Evolutionary conservation across 2,113 vertebrate species (phyloP).

Genomic region (Ameiurus melas): DNA sequence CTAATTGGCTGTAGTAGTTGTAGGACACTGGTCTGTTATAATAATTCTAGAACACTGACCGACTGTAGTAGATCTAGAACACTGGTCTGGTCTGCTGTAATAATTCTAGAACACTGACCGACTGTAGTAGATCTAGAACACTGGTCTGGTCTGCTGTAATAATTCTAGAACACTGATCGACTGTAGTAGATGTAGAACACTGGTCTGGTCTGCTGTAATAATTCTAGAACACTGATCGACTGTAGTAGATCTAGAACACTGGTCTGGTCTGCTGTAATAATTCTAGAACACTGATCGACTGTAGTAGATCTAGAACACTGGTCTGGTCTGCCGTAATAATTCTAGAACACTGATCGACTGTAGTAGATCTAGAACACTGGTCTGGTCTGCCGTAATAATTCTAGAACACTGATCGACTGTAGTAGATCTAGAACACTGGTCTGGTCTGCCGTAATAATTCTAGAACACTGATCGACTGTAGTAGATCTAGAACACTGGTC

Average conservation of each 20-base stretch:
- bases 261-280: neutral
- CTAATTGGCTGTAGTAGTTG: no score
- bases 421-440: no score
- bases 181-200: no score
- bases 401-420: neutral
- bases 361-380: neutral
- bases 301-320: no score
- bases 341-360: neutral
- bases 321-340: neutral
- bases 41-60: no score
- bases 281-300: neutral
- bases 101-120: neutral
- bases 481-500: neutral
- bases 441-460: neutral
- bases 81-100: neutral
- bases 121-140: neutral
- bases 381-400: neutral
- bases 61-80: no score
- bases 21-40: no score
- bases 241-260: neutral
- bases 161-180: neutral
- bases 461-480: neutral
- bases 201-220: neutral
- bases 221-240: neutral
- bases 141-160: neutral